Base-by-base conservation (phyloP, 2,888 invertebrate species). In the Epsilonema sp. region DNA sequence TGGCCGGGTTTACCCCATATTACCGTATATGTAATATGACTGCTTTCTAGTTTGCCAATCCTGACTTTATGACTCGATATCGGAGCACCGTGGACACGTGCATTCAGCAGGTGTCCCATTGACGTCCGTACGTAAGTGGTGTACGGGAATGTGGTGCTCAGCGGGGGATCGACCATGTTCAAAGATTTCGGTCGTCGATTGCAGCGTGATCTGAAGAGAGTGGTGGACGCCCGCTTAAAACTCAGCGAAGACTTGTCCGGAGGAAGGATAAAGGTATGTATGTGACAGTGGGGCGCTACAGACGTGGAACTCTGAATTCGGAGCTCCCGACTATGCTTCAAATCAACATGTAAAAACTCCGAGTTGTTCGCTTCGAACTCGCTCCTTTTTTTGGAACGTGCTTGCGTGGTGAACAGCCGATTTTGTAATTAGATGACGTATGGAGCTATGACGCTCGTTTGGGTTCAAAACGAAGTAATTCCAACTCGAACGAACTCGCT, bases 81-180 rank as follows among this genome's bases (percentile, higher is more conserved):
- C 90, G 89, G 53, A 90, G 94, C 68, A 89, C 90, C 64, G 90
- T 99, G 4, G 97, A 99, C 70, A 86, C 83, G 66, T 92, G 92
- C 43, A 97, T 99, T 63, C 97, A 99, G 69, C 87, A 87, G n/a
- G 67, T 97, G 94, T 66, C 97, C 97, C 0, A 97, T 99, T 62
- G 97, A 99, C 74, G 94, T 94, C 2, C 75, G 97, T 54, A n/a
- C 76, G 97, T 66, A 92, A 92, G 20, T 73, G n/a, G n/a, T 97
- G 48, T 99, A 99, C 70, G 89, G 85, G 67, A 97, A 97, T 67
- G 87, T 99, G 65, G 97, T 97, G 1, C 71, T 97, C 46, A 94
- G 92, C 40, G 97, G 97, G 48, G 97, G 97, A 1, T 94, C 94
- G 2, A 97, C 97, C 1, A 97, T 99, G 97, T 99, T 97, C 59